A percentile compares a stretch with the other conserved stretches of the same genome.
Conservation (phyloP, 2,797 vertebrate genomes). For the Dermochelys coriacea region DNA sequence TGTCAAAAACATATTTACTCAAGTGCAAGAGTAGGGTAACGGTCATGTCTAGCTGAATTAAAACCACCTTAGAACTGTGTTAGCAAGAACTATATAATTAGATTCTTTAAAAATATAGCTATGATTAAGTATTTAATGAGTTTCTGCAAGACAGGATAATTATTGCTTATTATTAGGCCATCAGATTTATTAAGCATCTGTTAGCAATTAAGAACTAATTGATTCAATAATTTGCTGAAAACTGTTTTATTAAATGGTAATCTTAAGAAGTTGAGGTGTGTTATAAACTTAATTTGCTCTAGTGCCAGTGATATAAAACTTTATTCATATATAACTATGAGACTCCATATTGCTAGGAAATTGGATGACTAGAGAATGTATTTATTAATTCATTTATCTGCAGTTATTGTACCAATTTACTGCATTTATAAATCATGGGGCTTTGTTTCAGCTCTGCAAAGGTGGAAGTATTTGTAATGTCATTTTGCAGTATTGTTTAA, state of each 20-base stretch:
- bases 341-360: accelerated
- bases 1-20: not conserved
- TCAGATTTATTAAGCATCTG: not conserved
- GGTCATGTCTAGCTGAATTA: accelerated
- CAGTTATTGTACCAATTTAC: not conserved
- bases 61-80: not conserved
- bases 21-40: not conserved
- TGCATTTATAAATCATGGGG: not conserved
- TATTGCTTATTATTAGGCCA: not conserved
- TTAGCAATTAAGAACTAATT: not conserved
- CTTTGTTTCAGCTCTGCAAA: not conserved
- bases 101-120: not conserved
- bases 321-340: not conserved
- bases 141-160: not conserved
- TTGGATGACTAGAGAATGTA: not conserved
- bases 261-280: not conserved
- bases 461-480: not conserved
- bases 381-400: not conserved
- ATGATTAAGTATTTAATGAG: not conserved
- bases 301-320: not conserved
- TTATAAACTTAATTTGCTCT: not conserved
- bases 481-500: not conserved
- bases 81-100: not conserved
- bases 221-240: not conserved
- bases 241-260: not conserved